Evolutionary conservation across 2,113 vertebrate species (phyloP).

Genomic region (Rhinolophus sinicus): DNA sequence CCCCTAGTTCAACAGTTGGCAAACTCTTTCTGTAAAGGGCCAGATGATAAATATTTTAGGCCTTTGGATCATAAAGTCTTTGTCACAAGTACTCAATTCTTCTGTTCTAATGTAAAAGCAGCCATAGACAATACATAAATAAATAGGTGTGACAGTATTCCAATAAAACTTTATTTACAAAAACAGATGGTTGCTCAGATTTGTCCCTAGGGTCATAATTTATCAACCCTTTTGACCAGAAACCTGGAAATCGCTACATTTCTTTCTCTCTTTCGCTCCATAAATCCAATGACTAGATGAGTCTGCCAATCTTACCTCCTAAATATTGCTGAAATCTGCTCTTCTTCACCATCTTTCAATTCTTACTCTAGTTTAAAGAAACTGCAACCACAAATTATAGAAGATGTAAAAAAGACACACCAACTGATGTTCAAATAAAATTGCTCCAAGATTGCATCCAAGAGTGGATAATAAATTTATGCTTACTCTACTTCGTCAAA

Average conservation of each 20-base stretch:
- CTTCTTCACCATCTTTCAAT: background rate
- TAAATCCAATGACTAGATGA: background rate
- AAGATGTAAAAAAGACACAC: background rate
- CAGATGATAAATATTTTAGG: background rate
- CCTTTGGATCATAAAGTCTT: background rate
- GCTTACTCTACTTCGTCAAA: background rate
- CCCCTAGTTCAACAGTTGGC: background rate
- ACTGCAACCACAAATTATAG: background rate
- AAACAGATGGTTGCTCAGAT: background rate
- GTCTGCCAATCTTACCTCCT: background rate
- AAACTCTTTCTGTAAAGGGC: background rate
- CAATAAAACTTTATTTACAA: conserved; percentile 39
- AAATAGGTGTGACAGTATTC: background rate
- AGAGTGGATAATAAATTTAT: background rate
- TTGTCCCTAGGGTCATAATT: background rate
- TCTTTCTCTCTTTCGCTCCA: background rate
- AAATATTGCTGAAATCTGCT: background rate
- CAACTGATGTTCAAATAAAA: conserved; percentile 17
- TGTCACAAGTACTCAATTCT: background rate
- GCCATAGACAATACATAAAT: background rate
- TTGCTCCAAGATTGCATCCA: background rate
- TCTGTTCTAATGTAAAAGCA: background rate
- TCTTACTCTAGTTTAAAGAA: conserved; percentile 25
- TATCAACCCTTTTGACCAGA: background rate
- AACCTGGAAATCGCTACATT: background rate